Evolutionary conservation across 2,797 vertebrate species (phyloP).

Genomic region (Limnodromus scolopaceus): DNA sequence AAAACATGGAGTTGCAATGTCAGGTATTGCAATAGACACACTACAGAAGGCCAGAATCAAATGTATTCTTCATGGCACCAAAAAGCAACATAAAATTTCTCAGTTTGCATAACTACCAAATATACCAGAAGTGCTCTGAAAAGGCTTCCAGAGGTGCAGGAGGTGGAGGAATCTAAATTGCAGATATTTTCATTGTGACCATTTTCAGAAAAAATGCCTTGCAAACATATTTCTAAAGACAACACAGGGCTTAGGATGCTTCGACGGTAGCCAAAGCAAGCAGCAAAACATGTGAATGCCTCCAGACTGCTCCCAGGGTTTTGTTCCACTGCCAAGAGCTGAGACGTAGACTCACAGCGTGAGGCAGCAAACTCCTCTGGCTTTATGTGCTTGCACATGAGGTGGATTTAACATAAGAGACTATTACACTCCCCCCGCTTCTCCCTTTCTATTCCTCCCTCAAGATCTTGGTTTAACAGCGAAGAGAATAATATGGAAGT

Average conservation of each 20-base stretch:
- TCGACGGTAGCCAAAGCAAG: constrained; percentile 28
- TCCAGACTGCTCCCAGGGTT: constrained; percentile 38
- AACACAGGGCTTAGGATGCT: not conserved
- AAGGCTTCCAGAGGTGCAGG: not conserved
- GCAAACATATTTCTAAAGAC: not conserved
- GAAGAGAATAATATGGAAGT: not conserved
- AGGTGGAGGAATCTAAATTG: not conserved
- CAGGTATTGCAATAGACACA: not conserved
- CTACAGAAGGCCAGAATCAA: not conserved
- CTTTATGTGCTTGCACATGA: constrained; percentile 1
- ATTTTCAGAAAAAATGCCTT: constrained; percentile 2
- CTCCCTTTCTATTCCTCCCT: not conserved
- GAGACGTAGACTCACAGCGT: constrained; percentile 2
- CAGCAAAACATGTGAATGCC: constrained; percentile 35
- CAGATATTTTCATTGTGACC: constrained; percentile 18
- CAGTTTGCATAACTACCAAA: not conserved
- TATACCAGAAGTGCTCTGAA: not conserved
- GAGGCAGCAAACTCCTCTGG: constrained; percentile 31
- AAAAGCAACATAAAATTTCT: not conserved
- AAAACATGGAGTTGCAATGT: not conserved
- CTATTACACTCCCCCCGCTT: accelerated
- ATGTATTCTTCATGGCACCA: not conserved
- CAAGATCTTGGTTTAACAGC: not conserved
- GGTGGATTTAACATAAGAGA: not conserved
- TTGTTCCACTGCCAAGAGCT: constrained; percentile 49